Percentiles rank a stretch among this genome's conserved stretches.
These are phyloP conservation scores for Alsophila aescularia DNA, from an alignment of 2,888 invertebrate species.

Conservation along the genomic window DNA sequence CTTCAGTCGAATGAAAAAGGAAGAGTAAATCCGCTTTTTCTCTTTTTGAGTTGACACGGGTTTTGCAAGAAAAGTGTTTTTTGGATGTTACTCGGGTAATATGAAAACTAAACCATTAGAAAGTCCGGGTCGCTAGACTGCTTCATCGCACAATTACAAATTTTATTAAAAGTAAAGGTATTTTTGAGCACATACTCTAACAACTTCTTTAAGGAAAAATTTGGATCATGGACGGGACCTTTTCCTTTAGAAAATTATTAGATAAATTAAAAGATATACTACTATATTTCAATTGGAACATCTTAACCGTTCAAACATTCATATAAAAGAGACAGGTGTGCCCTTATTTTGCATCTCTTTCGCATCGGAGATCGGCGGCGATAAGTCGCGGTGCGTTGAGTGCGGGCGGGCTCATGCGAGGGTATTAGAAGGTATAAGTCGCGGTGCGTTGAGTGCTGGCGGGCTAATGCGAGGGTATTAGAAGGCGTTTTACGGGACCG, in stretches of 20 bases:
- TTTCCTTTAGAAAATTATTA: too few relatives aligned
- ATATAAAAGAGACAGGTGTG: background rate
- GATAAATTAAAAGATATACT: too few relatives aligned
- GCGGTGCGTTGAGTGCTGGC: background rate
- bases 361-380: constrained; percentile 1
- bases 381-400: constrained; percentile 9
- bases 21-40: constrained; percentile 18
- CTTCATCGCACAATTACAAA: too few relatives aligned
- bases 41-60: background rate
- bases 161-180: too few relatives aligned
- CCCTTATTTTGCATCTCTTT: background rate
- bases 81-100: background rate
- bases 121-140: too few relatives aligned
- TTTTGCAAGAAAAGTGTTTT: background rate
- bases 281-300: too few relatives aligned
- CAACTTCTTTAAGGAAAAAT: too few relatives aligned
- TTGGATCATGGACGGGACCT: too few relatives aligned
- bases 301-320: too few relatives aligned
- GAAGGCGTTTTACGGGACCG: too few relatives aligned
- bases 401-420: background rate
- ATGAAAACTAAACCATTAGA: background rate
- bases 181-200: too few relatives aligned
- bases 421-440: background rate
- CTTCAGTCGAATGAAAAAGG: constrained; percentile 17
- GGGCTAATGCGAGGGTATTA: background rate